Evolutionary conservation across 2,888 invertebrate genomes (phyloP), one percentile per base, ranked within the genome.

Genomic region (Athetis lepigone): DNA sequence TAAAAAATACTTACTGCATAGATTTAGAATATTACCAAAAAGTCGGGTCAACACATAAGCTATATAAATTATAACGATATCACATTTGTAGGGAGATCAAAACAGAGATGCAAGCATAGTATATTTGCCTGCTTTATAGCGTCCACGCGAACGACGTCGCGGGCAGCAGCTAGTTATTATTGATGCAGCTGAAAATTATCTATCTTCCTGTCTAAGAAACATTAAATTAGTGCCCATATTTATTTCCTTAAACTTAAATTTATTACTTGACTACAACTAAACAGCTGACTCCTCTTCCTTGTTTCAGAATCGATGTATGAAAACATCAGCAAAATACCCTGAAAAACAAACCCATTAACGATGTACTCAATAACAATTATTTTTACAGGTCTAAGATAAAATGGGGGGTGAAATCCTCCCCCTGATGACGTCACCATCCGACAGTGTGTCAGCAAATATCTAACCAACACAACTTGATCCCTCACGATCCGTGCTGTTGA

Each of bases 391-490:
- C 70, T 78, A 69, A 78, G 80, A 78, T 70, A 70, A 69, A 77
- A 62, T 75, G 78, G 61, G 61, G 75, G 65, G 62, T 21, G 47
- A 25, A 56, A 7, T 51, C 43, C 70, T 56, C 65, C 76, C 81
- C 72, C 43, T 21, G 56, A 75, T 79, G 82, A 85, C 83, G 84
- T 82, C 84, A 80, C 81, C 69, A 69, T 76, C 66, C 66, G 37
- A 46, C 72, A 72, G 73, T 80, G 80, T 80, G 82, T 80, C 79
- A 80, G 79, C 79, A 70, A 58, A 71, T 68, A 76, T 47, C 51
- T 40, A 59, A 37, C 91, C 88, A 87, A 16, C 13, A 1, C 80
- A 82, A 13, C 33, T 25, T 69, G 88, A 84, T n/a, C 86, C 46
- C 52, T 71, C 51, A 9, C 29, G 55, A 77, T 76, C 43, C 33